Evolutionary conservation across 2,113 vertebrate species (phyloP).

Genomic region (Cisticola juncidis): DNA sequence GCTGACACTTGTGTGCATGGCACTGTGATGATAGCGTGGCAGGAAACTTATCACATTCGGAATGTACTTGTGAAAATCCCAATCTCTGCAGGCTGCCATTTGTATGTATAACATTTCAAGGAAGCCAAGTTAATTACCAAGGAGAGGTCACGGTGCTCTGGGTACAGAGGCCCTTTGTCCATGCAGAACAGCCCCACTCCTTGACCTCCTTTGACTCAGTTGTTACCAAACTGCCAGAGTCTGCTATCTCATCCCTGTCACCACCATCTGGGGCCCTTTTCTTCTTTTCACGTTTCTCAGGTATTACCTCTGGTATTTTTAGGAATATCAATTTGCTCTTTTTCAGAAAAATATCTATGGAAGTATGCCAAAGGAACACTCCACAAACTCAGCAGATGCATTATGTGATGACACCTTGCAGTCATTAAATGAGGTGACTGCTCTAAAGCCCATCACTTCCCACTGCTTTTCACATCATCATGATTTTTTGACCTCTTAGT

Average conservation of each 20-base stretch:
- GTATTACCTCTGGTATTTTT: not conserved
- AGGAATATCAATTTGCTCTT: conserved; percentile 19
- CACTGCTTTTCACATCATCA: conserved; percentile 36
- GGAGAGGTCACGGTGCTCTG: not conserved
- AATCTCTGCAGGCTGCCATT: not conserved
- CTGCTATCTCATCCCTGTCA: not conserved
- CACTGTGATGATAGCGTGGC: not conserved
- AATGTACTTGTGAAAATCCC: conserved; percentile 41
- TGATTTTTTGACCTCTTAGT: not conserved
- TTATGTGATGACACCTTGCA: conserved; percentile 19
- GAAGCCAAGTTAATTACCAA: not conserved
- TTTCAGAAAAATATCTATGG: conserved; percentile 12
- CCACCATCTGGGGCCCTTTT: conserved; percentile 15
- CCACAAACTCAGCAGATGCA: not conserved
- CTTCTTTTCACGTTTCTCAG: conserved; percentile 3
- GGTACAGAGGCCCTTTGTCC: not conserved
- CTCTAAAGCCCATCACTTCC: conserved; percentile 32
- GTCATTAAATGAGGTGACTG: not conserved
- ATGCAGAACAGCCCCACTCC: not conserved
- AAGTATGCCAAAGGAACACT: not conserved
- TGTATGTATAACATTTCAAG: not conserved
- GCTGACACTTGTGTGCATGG: conserved; percentile 4
- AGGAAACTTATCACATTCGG: conserved; percentile 35
- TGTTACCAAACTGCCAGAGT: not conserved
- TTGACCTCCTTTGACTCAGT: not conserved